Evolutionary conservation across 2,797 vertebrate species (phyloP), one percentile per base, ranked within the genome.

Genomic region (Coluber constrictor): DNA sequence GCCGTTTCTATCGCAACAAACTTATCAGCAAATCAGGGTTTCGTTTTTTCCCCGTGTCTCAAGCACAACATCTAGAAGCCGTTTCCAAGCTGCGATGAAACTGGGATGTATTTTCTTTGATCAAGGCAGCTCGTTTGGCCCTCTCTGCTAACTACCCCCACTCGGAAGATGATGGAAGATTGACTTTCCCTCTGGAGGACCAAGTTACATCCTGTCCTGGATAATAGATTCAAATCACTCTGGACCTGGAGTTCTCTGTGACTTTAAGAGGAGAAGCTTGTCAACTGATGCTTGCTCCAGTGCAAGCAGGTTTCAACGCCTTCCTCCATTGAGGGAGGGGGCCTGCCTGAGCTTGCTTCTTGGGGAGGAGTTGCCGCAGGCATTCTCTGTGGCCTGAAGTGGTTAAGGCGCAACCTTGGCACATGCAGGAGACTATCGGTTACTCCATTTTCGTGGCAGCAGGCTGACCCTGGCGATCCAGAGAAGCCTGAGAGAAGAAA

Each of bases 291-390:
- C 59, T 29, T 18, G 2, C 29, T 60, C 20, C 55, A 37, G 37
- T 0, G n/a, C 43, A 1, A 66, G 32, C 56, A 1, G n/a, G 32
- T 86, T 55, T 0, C 0, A 20, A 3, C 13, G 3, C 9, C 43
- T 55, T 23, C 27, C 32, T 10, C 6, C 29, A 10, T 1, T 6
- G 51, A 56, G 16, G 5, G 29, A 55, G 10, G 12, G 23, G 15
- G 6, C 15, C n/a, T 0, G 0, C 7, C 1, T 87, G 16, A 15
- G 0, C 74, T 12, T 0, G 2, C 20, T 55, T 3, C n/a, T 13
- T 70, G 59, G 43, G 18, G 1, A 74, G 51, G 59, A 47, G 11
- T 27, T 29, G 57, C 37, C 66, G 0, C 0, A 0, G 43, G 3
- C 12, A 3, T n/a, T n/a, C 47, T 4, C 29, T 1, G 29, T 1